phyloP scores from a whole-genome alignment of 2,113 vertebrate genomes.

The Hemichromis elongatus region DNA sequence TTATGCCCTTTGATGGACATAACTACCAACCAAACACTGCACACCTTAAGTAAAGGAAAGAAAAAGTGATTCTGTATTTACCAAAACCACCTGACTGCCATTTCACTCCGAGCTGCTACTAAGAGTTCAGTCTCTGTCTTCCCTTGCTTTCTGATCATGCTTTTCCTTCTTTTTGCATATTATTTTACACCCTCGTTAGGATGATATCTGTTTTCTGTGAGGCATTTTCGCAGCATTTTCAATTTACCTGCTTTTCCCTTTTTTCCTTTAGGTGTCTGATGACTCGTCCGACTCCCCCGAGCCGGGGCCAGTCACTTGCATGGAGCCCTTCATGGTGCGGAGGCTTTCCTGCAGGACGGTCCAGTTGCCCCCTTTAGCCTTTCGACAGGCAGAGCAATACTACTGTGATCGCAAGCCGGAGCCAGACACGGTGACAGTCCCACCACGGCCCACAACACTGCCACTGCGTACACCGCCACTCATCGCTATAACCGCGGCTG shows the following conservation, averaged over 20 bases:
- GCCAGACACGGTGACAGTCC: constrained; percentile 70
- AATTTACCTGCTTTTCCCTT: background rate
- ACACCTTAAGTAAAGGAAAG: background rate
- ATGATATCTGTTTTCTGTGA: background rate
- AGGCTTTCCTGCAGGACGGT: constrained; percentile 85
- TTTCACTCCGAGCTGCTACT: background rate
- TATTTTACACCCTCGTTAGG: background rate
- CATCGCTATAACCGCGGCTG: constrained; percentile 91
- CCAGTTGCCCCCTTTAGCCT: constrained; percentile 89
- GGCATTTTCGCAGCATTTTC: background rate
- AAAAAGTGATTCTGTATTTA: background rate
- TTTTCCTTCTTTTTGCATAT: background rate
- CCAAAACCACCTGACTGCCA: background rate
- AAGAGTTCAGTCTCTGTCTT: background rate
- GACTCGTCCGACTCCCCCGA: constrained; percentile 80
- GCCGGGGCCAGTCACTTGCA: constrained; percentile 69
- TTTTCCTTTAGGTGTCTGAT: constrained; percentile 81
- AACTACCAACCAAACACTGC: background rate
- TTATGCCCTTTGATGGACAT: background rate
- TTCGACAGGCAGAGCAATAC: constrained; percentile 87
- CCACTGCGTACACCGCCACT: constrained; percentile 84
- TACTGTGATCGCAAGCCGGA: constrained; percentile 82
- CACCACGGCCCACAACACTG: constrained; percentile 83
- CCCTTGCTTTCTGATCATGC: background rate
- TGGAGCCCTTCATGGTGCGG: constrained; percentile 85